Conservation (phyloP, 2,888 invertebrate species). For the Cataglyphis livida region DNA sequence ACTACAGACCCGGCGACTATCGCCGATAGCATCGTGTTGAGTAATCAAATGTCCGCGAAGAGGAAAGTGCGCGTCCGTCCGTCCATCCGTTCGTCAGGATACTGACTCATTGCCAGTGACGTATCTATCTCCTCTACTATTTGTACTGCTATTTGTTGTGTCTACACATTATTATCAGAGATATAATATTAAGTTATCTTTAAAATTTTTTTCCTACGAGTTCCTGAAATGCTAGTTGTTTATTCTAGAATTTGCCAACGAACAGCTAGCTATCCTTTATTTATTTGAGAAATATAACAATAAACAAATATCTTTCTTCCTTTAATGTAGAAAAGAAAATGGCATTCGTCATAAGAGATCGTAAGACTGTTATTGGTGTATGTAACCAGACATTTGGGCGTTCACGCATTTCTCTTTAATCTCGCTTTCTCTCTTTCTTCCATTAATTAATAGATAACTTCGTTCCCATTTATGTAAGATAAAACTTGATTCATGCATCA, state of each 20-base stretch:
- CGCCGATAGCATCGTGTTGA: conserved; percentile 36
- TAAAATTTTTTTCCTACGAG: neutral
- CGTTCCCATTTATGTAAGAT: conserved; percentile 15
- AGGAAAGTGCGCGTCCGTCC: conserved; percentile 31
- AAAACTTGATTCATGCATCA: conserved; percentile 1
- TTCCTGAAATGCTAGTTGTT: too few relatives aligned
- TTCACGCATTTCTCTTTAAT: neutral
- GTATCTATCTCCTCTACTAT: conserved; percentile 19
- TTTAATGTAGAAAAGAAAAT: neutral
- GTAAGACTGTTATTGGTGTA: neutral
- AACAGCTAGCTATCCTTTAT: neutral
- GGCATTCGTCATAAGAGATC: neutral
- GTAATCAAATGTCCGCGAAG: conserved; percentile 52
- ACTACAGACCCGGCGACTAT: neutral
- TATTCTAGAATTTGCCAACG: neutral
- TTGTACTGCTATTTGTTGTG: neutral
- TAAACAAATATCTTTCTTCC: neutral
- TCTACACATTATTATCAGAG: neutral
- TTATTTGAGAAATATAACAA: neutral
- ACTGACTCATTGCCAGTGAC: conserved; percentile 65
- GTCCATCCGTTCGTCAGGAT: neutral
- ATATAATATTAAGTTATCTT: neutral
- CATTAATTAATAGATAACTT: conserved; percentile 32
- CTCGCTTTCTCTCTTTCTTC: conserved; percentile 9
- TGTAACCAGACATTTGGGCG: neutral